Percentiles rank a stretch among this genome's conserved stretches.
Evolutionary conservation across 2,888 invertebrate species (phyloP).

Genomic region (Lordiphosa fenestrarum): DNA sequence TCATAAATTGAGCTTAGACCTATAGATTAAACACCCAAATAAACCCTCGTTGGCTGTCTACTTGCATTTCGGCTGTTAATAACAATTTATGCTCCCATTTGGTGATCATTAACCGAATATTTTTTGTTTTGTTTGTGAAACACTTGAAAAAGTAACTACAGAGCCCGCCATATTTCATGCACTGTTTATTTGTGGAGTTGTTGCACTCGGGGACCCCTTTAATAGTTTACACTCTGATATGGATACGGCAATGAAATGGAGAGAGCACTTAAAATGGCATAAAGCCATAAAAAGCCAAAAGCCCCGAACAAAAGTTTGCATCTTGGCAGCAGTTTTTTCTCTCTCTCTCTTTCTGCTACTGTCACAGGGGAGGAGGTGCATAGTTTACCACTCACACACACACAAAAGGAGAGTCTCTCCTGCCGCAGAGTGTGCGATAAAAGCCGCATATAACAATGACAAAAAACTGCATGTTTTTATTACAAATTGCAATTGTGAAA

Average conservation of each 20-base stretch:
- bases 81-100: no score
- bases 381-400: constrained; percentile 43
- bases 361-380: constrained; percentile 24
- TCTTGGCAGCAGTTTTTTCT: constrained; percentile 27
- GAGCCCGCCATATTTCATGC: constrained; percentile 63
- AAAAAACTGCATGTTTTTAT: constrained; percentile 72
- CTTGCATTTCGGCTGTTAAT: no score
- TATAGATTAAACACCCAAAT: no score
- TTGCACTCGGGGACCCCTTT: constrained; percentile 31
- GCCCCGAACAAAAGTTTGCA: constrained; percentile 14
- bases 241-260: constrained; percentile 47
- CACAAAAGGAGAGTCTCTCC: constrained; percentile 14
- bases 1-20: no score
- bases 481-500: constrained; percentile 73
- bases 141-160: constrained; percentile 44
- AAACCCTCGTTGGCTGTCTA: no score
- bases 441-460: constrained; percentile 65
- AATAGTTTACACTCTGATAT: constrained; percentile 49
- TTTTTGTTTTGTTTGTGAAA: neutral
- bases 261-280: constrained; percentile 64
- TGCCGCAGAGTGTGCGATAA: constrained; percentile 38
- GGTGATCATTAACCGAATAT: neutral
- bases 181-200: constrained; percentile 54
- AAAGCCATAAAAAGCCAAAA: constrained; percentile 42
- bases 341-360: constrained; percentile 23